Evolutionary conservation across 2,113 vertebrate species (phyloP), one percentile per base, ranked within the genome.

Genomic region (Ochotona curzoniae): DNA sequence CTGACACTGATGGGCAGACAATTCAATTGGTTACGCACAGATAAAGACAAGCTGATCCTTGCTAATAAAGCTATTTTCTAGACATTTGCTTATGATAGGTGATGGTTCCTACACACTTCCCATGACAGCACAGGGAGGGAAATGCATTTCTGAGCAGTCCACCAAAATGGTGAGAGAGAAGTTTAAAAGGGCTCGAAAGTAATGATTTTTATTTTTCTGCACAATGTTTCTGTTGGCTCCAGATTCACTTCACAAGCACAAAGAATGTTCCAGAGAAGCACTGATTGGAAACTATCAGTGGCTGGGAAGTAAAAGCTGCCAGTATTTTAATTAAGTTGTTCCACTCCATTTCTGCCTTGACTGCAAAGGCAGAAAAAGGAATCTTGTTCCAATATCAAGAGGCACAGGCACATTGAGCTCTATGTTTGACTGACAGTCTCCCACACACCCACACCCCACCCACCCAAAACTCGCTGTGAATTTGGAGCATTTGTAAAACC

Each of bases 261-360:
- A 73, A 47, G 63, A 74, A 89, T 15, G 28, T 14, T 82, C 73
- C 44, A 8, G 10, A 89, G 75, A 90, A 89, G 49, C 38, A 25
- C 38, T 64, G 49, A 54, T 28, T 51, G n/a, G 75, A 75, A 81
- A 61, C 13, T 26, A 23, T 69, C 61, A 20, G 80, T 6, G 49
- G 76, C 83, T 94, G 57, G 80, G 82, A 81, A 66, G 87, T 38
- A 70, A 75, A 91, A 93, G 69, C 26, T 18, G 17, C 64, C 28
- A 47, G 54, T 49, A 35, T 91, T 87, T 94, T 93, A 87, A 95
- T 91, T 87, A 94, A 95, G 81, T 84, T 61, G 73, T 87, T 83
- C 84, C 81, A 80, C 35, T 82, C 67, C 73, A 51, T 89, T 95
- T 95, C 35, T 63, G 84, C 95, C 79, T 35, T 95, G 71, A 83